Conservation (phyloP, 2,888 invertebrate genomes). For the Endotricha flammealis region DNA sequence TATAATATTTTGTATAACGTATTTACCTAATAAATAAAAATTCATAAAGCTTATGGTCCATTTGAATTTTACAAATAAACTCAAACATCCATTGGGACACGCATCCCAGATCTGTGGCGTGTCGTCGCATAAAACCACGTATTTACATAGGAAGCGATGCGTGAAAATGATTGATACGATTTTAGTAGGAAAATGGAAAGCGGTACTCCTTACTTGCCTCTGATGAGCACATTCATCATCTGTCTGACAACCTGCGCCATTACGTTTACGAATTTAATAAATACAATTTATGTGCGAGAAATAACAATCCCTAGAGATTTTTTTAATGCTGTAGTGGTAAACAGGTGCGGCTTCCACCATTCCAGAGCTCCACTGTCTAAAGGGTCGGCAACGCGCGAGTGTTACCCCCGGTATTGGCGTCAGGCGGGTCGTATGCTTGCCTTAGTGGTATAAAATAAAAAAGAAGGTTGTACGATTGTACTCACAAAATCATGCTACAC, state of each 20-base stretch:
- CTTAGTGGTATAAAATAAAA: too few species aligned
- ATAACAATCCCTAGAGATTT: slow-evolving; percentile 1
- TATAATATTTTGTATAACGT: too few species aligned
- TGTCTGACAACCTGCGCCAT: slow-evolving; percentile 42
- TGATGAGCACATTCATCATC: slow-evolving; percentile 64
- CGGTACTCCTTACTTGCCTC: slow-evolving; percentile 31
- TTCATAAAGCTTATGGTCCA: slow-evolving; percentile 15
- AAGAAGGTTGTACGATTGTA: too few species aligned
- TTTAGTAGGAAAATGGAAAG: slow-evolving; percentile 31
- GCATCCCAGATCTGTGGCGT: neutral
- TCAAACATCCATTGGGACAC: neutral
- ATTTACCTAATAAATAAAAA: slow-evolving; percentile 13
- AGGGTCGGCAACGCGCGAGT: too few species aligned
- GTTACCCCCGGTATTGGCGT: too few species aligned
- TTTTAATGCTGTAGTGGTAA: too few species aligned
- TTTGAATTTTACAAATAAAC: neutral
- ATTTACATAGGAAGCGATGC: slow-evolving; percentile 56
- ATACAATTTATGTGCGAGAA: slow-evolving; percentile 31
- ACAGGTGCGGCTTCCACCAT: too few species aligned
- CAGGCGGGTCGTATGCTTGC: too few species aligned
- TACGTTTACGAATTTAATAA: slow-evolving; percentile 47
- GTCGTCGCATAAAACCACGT: slow-evolving; percentile 18
- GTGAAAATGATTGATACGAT: slow-evolving; percentile 67
- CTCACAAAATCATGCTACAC: too few species aligned
- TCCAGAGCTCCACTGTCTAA: too few species aligned